phyloP scores from a whole-genome alignment of 2,797 vertebrate genomes.

The Brotula barbata region DNA sequence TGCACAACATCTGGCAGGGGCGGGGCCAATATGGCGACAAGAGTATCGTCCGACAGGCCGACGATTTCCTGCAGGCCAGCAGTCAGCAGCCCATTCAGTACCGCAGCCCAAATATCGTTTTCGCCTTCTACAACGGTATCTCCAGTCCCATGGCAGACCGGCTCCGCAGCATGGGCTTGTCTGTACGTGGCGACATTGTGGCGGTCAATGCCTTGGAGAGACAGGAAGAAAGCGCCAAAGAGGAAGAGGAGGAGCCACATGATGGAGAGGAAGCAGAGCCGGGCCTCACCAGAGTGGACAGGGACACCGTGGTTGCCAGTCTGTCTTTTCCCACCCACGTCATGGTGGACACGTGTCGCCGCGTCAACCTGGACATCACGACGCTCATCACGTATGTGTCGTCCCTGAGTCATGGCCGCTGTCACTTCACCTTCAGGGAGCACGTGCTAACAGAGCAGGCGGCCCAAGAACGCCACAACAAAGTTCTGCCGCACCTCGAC shows the following conservation, averaged over 20 bases:
- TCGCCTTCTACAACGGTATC: constrained; percentile 94
- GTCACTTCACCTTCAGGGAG: constrained; percentile 88
- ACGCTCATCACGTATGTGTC: constrained; percentile 94
- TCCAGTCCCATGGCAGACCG: constrained; percentile 90
- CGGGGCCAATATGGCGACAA: constrained; percentile 94
- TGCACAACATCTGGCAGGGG: constrained; percentile 98
- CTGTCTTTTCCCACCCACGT: constrained; percentile 80
- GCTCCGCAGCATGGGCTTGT: constrained; percentile 90
- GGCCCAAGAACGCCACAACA: constrained; percentile 85
- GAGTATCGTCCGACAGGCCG: constrained; percentile 88
- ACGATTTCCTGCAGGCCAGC: constrained; percentile 90
- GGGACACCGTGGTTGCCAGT: constrained; percentile 42
- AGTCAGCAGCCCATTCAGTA: constrained; percentile 90
- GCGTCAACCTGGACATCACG: constrained; percentile 94
- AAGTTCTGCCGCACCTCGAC: constrained; percentile 86
- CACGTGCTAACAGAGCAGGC: constrained; percentile 94
- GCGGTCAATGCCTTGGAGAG: constrained; percentile 79
- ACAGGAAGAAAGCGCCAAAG: constrained; percentile 59
- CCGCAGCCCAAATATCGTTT: constrained; percentile 87
- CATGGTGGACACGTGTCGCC: constrained; percentile 83
- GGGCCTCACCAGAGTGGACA: constrained; percentile 51
- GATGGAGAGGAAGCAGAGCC: constrained; percentile 61
- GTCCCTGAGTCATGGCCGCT: constrained; percentile 89
- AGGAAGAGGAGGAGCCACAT: constrained; percentile 24
- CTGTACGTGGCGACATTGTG: constrained; percentile 90